Conservation (phyloP, 2,888 invertebrate genomes). For the Nasonovia ribisnigri region DNA sequence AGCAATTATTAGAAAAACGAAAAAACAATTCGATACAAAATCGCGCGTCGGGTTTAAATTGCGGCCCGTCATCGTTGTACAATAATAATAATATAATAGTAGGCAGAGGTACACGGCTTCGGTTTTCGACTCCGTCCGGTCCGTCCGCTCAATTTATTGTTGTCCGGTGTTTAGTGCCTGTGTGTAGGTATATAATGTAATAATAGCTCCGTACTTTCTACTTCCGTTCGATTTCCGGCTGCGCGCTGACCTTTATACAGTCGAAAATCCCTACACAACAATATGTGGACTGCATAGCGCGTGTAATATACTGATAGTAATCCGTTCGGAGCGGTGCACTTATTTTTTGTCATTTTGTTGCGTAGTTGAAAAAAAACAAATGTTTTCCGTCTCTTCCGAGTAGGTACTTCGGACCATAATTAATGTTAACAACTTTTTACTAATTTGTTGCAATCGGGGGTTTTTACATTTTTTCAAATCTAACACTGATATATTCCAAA, state of each 20-base stretch:
- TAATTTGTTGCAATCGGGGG: no score
- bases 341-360: background rate
- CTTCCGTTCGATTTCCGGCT: slow-evolving; percentile 43
- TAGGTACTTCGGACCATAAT: background rate
- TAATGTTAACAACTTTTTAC: background rate
- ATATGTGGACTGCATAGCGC: background rate
- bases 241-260: background rate
- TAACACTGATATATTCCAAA: background rate
- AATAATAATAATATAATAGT: background rate
- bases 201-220: slow-evolving; percentile 23
- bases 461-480: background rate
- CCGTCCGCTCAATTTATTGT: background rate
- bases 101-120: background rate
- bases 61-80: background rate
- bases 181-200: background rate
- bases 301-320: background rate
- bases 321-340: background rate
- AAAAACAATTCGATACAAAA: background rate
- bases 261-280: background rate
- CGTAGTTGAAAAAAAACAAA: background rate
- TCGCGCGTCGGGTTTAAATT: background rate
- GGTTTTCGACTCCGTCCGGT: background rate
- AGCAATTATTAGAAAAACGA: background rate
- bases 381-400: background rate
- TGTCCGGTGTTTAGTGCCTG: background rate